Conservation (phyloP, 2,113 vertebrate genomes). For the Ochotona princeps region DNA sequence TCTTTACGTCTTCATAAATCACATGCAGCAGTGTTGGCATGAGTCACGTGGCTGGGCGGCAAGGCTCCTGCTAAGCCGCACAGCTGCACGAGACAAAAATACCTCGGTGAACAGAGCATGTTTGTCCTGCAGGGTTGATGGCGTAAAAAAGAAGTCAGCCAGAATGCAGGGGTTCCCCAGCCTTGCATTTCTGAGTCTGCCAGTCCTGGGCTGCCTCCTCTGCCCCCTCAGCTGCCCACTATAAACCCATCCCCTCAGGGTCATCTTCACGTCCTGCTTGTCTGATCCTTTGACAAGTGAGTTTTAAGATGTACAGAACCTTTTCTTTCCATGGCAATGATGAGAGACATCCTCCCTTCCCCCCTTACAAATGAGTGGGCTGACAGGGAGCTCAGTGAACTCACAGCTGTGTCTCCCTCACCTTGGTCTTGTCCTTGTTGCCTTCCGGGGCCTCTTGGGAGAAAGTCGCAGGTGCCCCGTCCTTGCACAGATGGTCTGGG, state of each 20-base stretch:
- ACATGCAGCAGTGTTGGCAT: constrained; percentile 61
- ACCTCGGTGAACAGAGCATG: constrained; percentile 71
- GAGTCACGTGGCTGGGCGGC: constrained; percentile 67
- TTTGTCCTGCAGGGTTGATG: constrained; percentile 75
- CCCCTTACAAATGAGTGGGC: background rate
- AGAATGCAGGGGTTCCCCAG: constrained; percentile 69
- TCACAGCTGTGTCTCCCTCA: background rate
- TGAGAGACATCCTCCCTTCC: background rate
- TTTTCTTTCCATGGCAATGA: background rate
- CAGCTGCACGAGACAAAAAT: constrained; percentile 80
- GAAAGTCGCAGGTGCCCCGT: background rate
- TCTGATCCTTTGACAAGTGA: background rate
- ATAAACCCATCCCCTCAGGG: background rate
- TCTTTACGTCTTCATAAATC: constrained; percentile 74
- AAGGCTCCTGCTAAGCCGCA: constrained; percentile 76
- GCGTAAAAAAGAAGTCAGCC: constrained; percentile 75
- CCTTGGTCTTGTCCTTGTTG: background rate
- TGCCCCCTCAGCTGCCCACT: background rate
- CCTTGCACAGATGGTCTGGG: background rate
- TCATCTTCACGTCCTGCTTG: background rate
- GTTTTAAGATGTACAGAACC: background rate
- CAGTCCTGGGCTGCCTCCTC: background rate
- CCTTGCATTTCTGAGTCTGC: constrained; percentile 3
- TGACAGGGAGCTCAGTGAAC: rapidly evolving
- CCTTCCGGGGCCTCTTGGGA: background rate